phyloP scores from a whole-genome alignment of 2,888 invertebrate genomes.

The Tenthredo amoena region DNA sequence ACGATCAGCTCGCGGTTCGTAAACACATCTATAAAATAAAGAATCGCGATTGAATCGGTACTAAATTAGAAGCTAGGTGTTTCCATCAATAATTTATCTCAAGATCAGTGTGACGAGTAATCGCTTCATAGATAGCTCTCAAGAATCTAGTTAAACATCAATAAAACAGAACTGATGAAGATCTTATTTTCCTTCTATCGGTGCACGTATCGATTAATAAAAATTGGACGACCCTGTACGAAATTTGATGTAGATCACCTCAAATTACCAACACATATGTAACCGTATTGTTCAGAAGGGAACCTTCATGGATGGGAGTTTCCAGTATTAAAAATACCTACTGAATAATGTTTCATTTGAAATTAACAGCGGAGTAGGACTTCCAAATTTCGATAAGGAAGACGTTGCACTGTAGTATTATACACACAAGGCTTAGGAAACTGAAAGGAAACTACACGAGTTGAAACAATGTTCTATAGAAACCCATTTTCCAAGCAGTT shows the following conservation, averaged over 20 bases:
- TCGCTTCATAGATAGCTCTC: too few relatives aligned
- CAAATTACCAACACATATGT: not conserved
- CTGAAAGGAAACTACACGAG: not conserved
- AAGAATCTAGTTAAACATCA: too few relatives aligned
- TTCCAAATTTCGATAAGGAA: not conserved
- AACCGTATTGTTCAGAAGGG: not conserved
- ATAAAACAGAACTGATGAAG: too few relatives aligned
- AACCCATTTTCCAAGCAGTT: conserved; percentile 8
- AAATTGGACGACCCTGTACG: too few relatives aligned
- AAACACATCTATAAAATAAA: too few relatives aligned
- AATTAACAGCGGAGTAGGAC: not conserved
- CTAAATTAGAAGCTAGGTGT: too few relatives aligned
- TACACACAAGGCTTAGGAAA: not conserved
- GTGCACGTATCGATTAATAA: not conserved
- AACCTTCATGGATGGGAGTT: not conserved
- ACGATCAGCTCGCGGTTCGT: too few relatives aligned
- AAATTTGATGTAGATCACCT: too few relatives aligned
- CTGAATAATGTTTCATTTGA: not conserved
- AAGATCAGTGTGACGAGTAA: too few relatives aligned
- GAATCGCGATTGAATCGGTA: too few relatives aligned
- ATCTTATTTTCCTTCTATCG: too few relatives aligned
- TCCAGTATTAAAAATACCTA: not conserved
- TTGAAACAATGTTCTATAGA: not conserved
- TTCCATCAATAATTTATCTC: too few relatives aligned
- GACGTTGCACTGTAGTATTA: not conserved